phyloP scores from a whole-genome alignment of 2,888 invertebrate species.

The Tetramorium bicarinatum region DNA sequence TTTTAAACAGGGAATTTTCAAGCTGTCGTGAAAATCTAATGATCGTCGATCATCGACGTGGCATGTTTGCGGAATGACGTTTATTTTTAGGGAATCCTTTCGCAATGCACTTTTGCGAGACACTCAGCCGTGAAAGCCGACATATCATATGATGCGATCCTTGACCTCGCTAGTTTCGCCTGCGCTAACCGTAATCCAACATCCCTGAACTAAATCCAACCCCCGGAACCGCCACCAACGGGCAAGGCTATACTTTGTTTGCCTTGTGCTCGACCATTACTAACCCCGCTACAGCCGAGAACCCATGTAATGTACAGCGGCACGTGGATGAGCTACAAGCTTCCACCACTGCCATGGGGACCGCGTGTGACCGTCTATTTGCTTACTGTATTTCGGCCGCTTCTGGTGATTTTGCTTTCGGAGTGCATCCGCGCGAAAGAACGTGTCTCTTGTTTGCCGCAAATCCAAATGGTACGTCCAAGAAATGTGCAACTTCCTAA shows the following conservation, averaged over 20 bases:
- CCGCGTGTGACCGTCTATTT: constrained; percentile 61
- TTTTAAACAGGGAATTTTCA: constrained; percentile 2
- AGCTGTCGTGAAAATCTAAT: not conserved
- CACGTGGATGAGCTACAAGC: constrained; percentile 66
- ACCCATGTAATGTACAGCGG: constrained; percentile 70
- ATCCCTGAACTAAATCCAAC: constrained; percentile 67
- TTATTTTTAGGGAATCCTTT: constrained; percentile 73
- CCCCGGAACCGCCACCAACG: constrained; percentile 57
- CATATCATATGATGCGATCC: constrained; percentile 81
- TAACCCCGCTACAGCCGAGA: constrained; percentile 73
- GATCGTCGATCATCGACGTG: constrained; percentile 41
- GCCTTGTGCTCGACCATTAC: constrained; percentile 79
- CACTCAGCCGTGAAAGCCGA: constrained; percentile 75
- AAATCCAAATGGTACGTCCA: constrained; percentile 51
- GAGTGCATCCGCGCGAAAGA: constrained; percentile 53
- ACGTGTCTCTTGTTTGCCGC: constrained; percentile 56
- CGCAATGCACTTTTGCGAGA: constrained; percentile 66
- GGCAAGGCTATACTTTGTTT: constrained; percentile 80
- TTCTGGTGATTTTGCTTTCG: constrained; percentile 62
- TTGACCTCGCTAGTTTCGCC: constrained; percentile 76
- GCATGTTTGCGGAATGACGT: constrained; percentile 66
- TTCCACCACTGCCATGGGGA: constrained; percentile 13
- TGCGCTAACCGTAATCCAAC: constrained; percentile 77
- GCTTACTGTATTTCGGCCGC: constrained; percentile 63
- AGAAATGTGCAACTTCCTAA: constrained; percentile 4